Base-by-base conservation (phyloP, 2,113 vertebrate genomes). In the Xenopus laevis region DNA sequence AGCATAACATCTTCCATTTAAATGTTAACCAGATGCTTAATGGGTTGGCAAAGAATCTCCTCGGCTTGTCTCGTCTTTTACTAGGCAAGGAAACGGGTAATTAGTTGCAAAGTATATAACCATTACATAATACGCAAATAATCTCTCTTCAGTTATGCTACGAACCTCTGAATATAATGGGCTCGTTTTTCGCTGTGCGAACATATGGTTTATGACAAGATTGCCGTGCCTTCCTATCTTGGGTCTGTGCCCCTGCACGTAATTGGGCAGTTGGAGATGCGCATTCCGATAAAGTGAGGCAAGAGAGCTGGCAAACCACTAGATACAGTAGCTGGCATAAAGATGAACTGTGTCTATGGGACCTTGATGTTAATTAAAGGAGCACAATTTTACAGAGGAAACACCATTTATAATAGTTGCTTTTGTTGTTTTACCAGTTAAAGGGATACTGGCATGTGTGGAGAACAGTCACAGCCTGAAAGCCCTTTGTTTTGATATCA, bases 161-260 rank as follows among this genome's bases (percentile, higher is more conserved):
- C 55, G 66, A 40, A 69, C 17, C 73, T 68, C 73, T 69, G 57
- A 68, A 53, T 75, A 62, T 62, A 53, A 75, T 53, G 12, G 58
- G 17, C 27, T 44, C n/a, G 15, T 57, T 9, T 69, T 69, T 69
- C 4, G 65, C 46, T 50, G 12, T 15, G 21, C 72, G 60, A 62
- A 74, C 73, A 75, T 75, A 75, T 75, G 73, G 65, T 75, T 69
- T 69, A 75, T 75, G 64, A 52, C 16, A 62, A 68, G 27, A 75
- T 44, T 44, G 21, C 65, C 45, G 46, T 21, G 46, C 13, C 13
- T 40, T 68, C 21, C 16, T 27, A 52, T 68, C 72, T 52, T 45
- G 30, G 44, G 13, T 33, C 66, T 61, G 65, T 58, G 57, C 57
- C 53, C 46, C 65, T 75, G 65, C 50, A 44, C 23, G 58, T 63